Evolutionary conservation across 2,113 vertebrate species (phyloP).

Genomic region (Chlorodrepanis virens): DNA sequence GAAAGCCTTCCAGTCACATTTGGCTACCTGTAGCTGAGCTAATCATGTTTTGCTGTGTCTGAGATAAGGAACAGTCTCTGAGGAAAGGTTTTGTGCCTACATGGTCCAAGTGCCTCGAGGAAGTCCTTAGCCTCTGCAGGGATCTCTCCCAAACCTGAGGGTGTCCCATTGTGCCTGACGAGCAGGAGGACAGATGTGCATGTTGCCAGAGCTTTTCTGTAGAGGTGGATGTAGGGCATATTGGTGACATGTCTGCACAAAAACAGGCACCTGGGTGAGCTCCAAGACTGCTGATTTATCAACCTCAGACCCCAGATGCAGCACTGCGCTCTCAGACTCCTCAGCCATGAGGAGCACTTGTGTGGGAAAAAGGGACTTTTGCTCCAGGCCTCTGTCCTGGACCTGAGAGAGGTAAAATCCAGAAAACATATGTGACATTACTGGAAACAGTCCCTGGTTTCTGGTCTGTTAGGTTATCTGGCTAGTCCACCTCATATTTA

Average conservation of each 20-base stretch:
- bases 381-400: neutral
- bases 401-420: neutral
- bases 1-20: neutral
- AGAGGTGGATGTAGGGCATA: neutral
- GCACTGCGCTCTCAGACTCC: neutral
- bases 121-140: neutral
- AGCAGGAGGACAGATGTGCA: neutral
- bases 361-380: neutral
- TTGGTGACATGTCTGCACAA: neutral
- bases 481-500: neutral
- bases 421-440: neutral
- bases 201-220: neutral
- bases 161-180: fast-evolving
- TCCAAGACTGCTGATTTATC: neutral
- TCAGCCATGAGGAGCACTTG: neutral
- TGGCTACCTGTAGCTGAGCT: neutral
- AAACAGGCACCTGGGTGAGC: neutral
- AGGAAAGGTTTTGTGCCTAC: neutral
- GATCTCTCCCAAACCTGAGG: neutral
- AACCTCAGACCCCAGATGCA: neutral
- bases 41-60: neutral
- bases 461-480: neutral
- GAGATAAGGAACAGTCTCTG: neutral
- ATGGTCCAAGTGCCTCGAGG: neutral
- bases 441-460: neutral